phyloP scores from a whole-genome alignment of 2,797 vertebrate genomes.

The Phrynocephalus guinanensis region DNA sequence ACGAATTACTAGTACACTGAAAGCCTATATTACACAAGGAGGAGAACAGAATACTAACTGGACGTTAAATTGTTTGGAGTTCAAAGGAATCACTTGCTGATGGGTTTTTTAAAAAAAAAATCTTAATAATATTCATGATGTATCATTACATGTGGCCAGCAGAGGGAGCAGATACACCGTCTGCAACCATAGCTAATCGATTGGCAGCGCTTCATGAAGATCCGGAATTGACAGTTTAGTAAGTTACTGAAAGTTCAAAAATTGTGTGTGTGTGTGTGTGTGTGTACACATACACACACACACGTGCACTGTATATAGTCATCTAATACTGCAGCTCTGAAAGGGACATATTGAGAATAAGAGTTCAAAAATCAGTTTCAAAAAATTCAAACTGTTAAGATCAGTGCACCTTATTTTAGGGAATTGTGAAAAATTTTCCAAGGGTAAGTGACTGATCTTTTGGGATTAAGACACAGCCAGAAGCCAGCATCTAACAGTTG shows the following conservation, averaged over 20 bases:
- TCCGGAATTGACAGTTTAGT: neutral
- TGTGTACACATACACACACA: too few relatives aligned
- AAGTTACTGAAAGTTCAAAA: neutral
- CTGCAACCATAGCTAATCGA: neutral
- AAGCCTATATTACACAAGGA: neutral
- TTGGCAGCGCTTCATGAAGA: neutral
- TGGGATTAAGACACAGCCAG: neutral
- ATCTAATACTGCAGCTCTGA: neutral
- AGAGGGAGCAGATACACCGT: constrained; percentile 29
- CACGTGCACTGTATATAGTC: too few relatives aligned
- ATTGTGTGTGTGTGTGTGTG: too few relatives aligned
- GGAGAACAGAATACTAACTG: neutral
- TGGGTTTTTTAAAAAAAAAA: too few relatives aligned
- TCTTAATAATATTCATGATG: neutral
- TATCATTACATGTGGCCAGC: constrained; percentile 1
- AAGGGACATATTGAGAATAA: neutral
- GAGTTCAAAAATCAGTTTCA: neutral
- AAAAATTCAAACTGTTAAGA: neutral
- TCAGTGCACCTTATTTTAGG: neutral
- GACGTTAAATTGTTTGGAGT: neutral
- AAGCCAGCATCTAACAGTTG: neutral
- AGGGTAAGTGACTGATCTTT: neutral
- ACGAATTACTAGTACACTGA: neutral
- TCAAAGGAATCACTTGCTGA: neutral
- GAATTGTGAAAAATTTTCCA: neutral